A percentile compares a stretch with the other conserved stretches of the same genome.
Evolutionary conservation across 2,888 invertebrate species (phyloP).

Genomic region (Coelogynopora nodosa): DNA sequence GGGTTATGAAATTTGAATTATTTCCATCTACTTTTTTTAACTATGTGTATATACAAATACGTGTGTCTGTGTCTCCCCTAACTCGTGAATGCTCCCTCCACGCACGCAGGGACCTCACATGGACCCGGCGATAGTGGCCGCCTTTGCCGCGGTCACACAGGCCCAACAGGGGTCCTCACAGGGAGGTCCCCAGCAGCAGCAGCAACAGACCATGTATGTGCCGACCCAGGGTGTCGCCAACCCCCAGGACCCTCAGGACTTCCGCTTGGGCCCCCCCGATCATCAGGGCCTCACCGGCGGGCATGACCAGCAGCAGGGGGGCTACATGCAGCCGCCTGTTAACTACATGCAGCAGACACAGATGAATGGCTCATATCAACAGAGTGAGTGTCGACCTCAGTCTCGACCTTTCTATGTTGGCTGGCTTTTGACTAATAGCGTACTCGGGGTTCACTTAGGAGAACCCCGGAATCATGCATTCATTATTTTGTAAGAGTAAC

Average conservation of each 20-base stretch:
- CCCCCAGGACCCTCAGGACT: neutral
- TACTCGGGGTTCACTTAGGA: too few species aligned
- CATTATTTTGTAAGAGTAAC: too few species aligned
- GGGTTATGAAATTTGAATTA: too few species aligned
- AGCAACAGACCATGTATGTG: conserved; percentile 1
- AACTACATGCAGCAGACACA: neutral
- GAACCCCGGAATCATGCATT: too few species aligned
- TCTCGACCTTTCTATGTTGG: too few species aligned
- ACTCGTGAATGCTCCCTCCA: too few species aligned
- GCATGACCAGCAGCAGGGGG: neutral
- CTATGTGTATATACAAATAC: too few species aligned
- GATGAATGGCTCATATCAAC: neutral
- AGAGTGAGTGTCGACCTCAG: neutral
- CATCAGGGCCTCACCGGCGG: neutral
- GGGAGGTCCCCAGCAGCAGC: neutral
- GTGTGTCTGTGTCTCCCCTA: neutral
- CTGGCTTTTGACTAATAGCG: too few species aligned
- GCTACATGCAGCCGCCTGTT: neutral
- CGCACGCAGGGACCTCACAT: neutral
- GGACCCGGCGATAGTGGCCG: neutral
- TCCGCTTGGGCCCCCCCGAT: neutral
- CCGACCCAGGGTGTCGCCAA: neutral
- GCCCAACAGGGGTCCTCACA: neutral
- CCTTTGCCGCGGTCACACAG: neutral
- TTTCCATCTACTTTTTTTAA: too few species aligned